These are phyloP conservation scores for Cremastinae sp. DNA, from an alignment of 2,888 invertebrate species.

Conservation along the genomic window DNA sequence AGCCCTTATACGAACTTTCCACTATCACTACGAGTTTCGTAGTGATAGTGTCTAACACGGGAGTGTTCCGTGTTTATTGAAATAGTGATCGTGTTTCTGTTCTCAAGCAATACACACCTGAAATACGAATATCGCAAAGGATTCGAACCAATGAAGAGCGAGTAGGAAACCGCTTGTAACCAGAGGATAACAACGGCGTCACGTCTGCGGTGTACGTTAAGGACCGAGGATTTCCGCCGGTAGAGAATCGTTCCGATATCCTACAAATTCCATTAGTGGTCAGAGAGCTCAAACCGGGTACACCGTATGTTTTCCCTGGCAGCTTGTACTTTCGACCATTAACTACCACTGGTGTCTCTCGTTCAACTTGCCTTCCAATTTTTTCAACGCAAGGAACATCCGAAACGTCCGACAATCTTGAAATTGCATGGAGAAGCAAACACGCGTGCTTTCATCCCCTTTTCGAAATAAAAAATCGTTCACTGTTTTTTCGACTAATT, in stretches of 20 bases:
- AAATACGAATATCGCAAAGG: constrained; percentile 26
- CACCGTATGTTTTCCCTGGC: constrained; percentile 28
- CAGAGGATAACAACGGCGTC: constrained; percentile 46
- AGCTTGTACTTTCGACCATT: constrained; percentile 31
- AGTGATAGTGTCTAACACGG: not conserved
- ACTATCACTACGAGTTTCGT: too few relatives aligned
- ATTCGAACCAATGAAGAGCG: constrained; percentile 26
- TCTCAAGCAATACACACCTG: constrained; percentile 13
- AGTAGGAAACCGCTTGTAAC: constrained; percentile 13
- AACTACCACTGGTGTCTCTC: constrained; percentile 27
- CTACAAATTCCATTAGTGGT: constrained; percentile 48
- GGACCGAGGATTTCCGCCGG: constrained; percentile 21
- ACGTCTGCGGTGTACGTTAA: constrained; percentile 25
- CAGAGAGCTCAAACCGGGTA: constrained; percentile 28
- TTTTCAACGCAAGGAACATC: constrained; percentile 13
- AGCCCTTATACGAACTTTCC: too few relatives aligned
- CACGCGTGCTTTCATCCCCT: too few relatives aligned
- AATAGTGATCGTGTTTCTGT: constrained; percentile 38
- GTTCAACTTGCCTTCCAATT: constrained; percentile 12
- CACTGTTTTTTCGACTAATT: too few relatives aligned
- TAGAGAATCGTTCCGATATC: constrained; percentile 46
- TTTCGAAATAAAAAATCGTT: too few relatives aligned
- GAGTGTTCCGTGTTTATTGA: not conserved
- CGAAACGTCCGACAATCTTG: not conserved
- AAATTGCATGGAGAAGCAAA: not conserved